Evolutionary conservation across 2,797 vertebrate species (phyloP).

Genomic region (Protosalanx chinensis): DNA sequence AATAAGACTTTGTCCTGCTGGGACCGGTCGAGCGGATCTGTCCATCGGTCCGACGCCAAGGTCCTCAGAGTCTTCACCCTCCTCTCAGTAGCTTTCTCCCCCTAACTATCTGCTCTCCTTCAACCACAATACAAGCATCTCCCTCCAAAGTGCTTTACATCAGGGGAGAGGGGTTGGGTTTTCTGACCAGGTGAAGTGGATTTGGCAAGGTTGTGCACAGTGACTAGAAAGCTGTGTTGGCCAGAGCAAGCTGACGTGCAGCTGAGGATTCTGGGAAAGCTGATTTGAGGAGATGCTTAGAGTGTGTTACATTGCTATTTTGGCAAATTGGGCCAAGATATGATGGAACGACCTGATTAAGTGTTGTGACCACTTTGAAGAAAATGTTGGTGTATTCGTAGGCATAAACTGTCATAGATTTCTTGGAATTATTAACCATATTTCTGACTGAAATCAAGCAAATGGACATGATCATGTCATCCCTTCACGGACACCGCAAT

Average conservation of each 20-base stretch:
- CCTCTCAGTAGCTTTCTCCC: slow-evolving; percentile 39
- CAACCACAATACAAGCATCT: slow-evolving; percentile 42
- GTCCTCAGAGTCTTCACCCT: slow-evolving; percentile 38
- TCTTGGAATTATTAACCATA: not conserved
- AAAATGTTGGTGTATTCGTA: not conserved
- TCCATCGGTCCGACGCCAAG: slow-evolving; percentile 16
- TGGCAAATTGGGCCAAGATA: not conserved
- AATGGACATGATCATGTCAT: too few relatives aligned
- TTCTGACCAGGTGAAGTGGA: slow-evolving; percentile 51
- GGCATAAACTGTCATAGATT: not conserved
- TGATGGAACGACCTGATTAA: not conserved
- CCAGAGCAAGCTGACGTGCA: not conserved
- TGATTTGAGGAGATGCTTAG: not conserved
- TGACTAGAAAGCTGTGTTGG: slow-evolving; percentile 42
- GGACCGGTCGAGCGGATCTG: too few relatives aligned
- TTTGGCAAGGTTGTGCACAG: slow-evolving; percentile 39
- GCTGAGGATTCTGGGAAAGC: not conserved
- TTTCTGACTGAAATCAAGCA: not conserved
- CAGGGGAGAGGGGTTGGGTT: not conserved
- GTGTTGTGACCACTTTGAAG: not conserved
- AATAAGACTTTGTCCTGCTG: too few relatives aligned
- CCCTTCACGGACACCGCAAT: not conserved
- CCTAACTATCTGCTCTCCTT: slow-evolving; percentile 45
- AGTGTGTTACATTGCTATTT: not conserved
- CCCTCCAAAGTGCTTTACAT: slow-evolving; percentile 45